Evolutionary conservation across 2,113 vertebrate genomes (phyloP).

Genomic region (Drymodes brunneopygia): DNA sequence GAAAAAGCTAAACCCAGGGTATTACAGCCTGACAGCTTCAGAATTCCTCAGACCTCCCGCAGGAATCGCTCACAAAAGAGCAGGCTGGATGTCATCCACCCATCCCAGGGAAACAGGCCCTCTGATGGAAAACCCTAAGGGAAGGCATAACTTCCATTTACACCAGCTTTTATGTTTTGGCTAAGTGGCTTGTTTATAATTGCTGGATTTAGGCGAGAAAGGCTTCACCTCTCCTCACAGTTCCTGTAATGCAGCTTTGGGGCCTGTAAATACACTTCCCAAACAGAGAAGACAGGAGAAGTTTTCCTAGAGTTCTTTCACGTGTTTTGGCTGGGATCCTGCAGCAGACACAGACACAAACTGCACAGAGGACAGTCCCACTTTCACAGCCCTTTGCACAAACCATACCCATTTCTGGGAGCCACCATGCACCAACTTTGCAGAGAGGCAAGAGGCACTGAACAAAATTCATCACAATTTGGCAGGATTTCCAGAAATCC

Average conservation of each 20-base stretch:
- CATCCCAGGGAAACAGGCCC: constrained; percentile 10
- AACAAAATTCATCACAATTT: neutral
- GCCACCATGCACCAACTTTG: neutral
- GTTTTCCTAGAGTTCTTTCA: neutral
- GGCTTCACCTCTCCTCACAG: neutral
- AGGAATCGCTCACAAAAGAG: constrained; percentile 36
- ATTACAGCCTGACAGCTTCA: constrained; percentile 59
- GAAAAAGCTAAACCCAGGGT: constrained; percentile 38
- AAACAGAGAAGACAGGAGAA: neutral
- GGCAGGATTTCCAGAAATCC: neutral
- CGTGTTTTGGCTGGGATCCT: neutral
- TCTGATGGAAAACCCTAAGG: constrained; percentile 12
- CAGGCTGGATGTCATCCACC: neutral
- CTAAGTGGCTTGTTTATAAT: constrained; percentile 31
- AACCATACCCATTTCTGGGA: neutral
- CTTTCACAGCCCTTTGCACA: neutral
- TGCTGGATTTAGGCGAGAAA: neutral
- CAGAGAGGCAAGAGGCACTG: neutral
- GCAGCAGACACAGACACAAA: neutral
- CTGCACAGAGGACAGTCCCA: neutral
- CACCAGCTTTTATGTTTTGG: constrained; percentile 31
- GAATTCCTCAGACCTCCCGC: constrained; percentile 44
- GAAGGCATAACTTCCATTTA: constrained; percentile 32
- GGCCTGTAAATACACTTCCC: neutral
- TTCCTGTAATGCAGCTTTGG: neutral